Base-by-base conservation (phyloP, 2,888 invertebrate genomes). In the Endomychus coccineus region DNA sequence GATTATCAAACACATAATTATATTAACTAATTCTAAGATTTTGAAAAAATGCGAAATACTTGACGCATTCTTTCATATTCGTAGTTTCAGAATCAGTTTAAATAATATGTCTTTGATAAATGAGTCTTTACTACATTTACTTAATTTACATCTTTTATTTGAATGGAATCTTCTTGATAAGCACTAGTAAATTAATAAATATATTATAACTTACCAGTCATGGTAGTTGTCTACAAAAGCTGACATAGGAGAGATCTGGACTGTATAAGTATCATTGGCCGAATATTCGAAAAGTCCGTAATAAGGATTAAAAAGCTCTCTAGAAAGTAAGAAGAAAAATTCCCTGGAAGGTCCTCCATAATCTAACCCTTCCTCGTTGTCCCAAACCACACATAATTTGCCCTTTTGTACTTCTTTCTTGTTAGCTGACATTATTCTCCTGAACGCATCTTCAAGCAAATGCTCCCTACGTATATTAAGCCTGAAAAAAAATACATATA, bases 261-360 rank as follows among this genome's bases (percentile, higher is more conserved):
- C 95, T 4, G 95, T 96, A 63, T 96, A 96, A 0, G 94, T 94
- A 59, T 97, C 95, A 61, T 94, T 94, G 28, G 95, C 95, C 0
- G 95, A 94, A 64, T 97, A 97, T 69, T 97, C 96, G 67, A 97
- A 97, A 40, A 96, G 76, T 1, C 96, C 96, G 56, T 97, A 96
- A 67, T 96, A 96, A 0, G 97, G 97, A 73, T 97, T 96, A 70
- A 97, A 97, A 6, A 97, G 75, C 63, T 97, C 94, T 34, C 96
- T 74, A 1, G 95, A 96, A n/a, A 97, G 72, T 16, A 97, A 77
- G 68, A 95, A 96, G 77, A 97, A 97, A 70, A 97, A 95, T 69
- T 97, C 97, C 16, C 95, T 74, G 7, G 94, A 94, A 2, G 96
- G 96, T 1, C 97, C 97, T 27, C 97, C 96, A 66, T 97, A 97